Percentiles rank a stretch among this genome's conserved stretches.
Conservation (phyloP, 2,113 vertebrate species). For the Actenoides hombroni region DNA sequence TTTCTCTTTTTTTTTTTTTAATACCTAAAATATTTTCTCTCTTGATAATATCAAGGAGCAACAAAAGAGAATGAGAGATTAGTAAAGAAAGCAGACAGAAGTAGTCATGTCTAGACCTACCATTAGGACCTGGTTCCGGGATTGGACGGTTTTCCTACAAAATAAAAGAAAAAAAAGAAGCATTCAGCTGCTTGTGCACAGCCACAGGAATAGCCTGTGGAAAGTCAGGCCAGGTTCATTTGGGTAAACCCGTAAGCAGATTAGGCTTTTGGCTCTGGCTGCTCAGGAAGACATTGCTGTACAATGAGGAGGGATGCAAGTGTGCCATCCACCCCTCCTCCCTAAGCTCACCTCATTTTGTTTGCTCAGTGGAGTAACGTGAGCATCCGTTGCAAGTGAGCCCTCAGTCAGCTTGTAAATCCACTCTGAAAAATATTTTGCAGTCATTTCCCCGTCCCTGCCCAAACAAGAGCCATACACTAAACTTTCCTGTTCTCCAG, state of each 20-base stretch:
- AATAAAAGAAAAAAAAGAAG: not conserved
- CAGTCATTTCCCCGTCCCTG: not conserved
- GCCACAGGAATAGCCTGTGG: not conserved
- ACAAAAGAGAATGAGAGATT: not conserved
- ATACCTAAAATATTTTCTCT: not conserved
- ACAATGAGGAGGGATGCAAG: accelerated
- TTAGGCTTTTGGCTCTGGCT: not conserved
- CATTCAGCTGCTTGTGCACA: not conserved
- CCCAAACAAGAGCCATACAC: not conserved
- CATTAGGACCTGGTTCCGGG: slow-evolving; percentile 77
- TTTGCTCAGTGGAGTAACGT: not conserved
- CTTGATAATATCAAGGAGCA: not conserved
- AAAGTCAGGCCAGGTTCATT: not conserved
- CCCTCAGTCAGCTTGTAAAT: not conserved
- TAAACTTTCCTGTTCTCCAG: not conserved
- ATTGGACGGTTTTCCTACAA: slow-evolving; percentile 77
- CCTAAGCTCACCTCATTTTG: not conserved
- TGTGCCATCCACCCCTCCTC: not conserved
- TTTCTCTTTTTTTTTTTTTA: too few species aligned
- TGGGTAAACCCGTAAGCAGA: not conserved
- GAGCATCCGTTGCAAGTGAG: not conserved
- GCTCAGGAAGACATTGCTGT: not conserved
- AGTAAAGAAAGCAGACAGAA: not conserved
- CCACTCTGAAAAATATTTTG: not conserved
- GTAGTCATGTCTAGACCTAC: slow-evolving; percentile 60